Evolutionary conservation across 2,888 invertebrate species (phyloP).

Genomic region (Gari tellinella): DNA sequence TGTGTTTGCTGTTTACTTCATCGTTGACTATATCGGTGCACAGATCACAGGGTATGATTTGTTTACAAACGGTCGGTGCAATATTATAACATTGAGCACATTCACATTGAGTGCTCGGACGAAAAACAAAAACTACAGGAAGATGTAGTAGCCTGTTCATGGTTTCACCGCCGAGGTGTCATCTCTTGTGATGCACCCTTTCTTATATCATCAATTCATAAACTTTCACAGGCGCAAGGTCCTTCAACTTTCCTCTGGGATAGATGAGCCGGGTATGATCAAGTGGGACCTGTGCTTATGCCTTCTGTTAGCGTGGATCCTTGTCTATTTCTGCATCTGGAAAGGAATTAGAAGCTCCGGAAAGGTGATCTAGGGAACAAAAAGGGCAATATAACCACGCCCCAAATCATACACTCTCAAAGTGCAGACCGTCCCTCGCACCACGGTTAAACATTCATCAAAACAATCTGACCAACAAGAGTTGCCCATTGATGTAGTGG

Average conservation of each 20-base stretch:
- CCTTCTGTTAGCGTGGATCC: slow-evolving; percentile 83
- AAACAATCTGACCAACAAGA: too few relatives aligned
- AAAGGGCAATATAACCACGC: too few relatives aligned
- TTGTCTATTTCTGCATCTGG: slow-evolving; percentile 84
- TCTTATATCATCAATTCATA: slow-evolving; percentile 34
- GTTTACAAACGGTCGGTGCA: too few relatives aligned
- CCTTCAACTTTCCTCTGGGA: slow-evolving; percentile 81
- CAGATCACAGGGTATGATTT: too few relatives aligned
- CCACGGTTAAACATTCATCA: too few relatives aligned
- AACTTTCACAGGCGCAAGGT: slow-evolving; percentile 82
- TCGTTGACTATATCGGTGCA: too few relatives aligned
- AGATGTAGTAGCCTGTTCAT: too few relatives aligned
- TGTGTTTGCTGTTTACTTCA: too few relatives aligned
- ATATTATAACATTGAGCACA: too few relatives aligned
- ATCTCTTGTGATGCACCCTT: slow-evolving; percentile 17
- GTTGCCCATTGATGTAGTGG: too few relatives aligned
- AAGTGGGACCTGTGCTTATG: slow-evolving; percentile 84
- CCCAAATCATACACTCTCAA: not conserved
- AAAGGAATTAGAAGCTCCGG: slow-evolving; percentile 84
- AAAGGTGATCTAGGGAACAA: slow-evolving; percentile 73
- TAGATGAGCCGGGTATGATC: slow-evolving; percentile 81
- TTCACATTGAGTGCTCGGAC: too few relatives aligned
- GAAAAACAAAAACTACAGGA: too few relatives aligned
- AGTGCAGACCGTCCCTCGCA: not conserved
- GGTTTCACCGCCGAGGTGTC: slow-evolving; percentile 9